Evolutionary conservation across 2,113 vertebrate genomes (phyloP), one percentile per base, ranked within the genome.

Genomic region (Cyphomyrus plagiostoma): DNA sequence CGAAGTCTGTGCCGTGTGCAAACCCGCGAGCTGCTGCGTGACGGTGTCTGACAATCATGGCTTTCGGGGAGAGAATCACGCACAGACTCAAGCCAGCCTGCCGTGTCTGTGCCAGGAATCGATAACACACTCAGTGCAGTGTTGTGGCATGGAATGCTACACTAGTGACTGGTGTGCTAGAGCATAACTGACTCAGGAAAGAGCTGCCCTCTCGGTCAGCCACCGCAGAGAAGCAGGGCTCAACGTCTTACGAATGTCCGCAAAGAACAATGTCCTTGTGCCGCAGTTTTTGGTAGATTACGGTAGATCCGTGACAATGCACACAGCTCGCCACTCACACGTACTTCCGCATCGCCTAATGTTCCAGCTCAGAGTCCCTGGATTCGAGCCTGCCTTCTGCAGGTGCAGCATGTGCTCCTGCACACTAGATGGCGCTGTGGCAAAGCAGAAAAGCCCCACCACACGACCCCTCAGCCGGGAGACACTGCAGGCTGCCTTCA

Each of bases 341-440:
- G 19, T n/a, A 52, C 86, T 26, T 39, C 45, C 85, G 11, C 52
- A 48, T 26, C n/a, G n/a, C 48, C 46, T 39, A 87, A 87, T 87
- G 49, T 39, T 52, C 48, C 85, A 87, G 49, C 23, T 66, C 87
- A 62, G 35, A 39, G 8, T 19, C 9, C 39, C 52, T 53, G 50
- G 87, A 58, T 58, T 56, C 21, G 26, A 45, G 35, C 15, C 15
- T 21, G 30, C 9, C 23, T 53, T 10, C 85, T 35, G 48, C 11
- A 30, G 10, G 2, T 90, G 90, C 42, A 85, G 70, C 89, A 50
- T 89, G 3, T 0, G 82, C 56, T 2, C 62, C 6, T 9, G 0
- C 46, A 26, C 95, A 93, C 93, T 95, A 95, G 96, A 94, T 96
- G 95, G 95, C 93, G 94, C 91, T 96, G 91, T 87, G 90, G 94